Percentiles rank a stretch among this genome's conserved stretches.
phyloP scores from a whole-genome alignment of 2,113 vertebrate species.

The Cyanistes caeruleus region DNA sequence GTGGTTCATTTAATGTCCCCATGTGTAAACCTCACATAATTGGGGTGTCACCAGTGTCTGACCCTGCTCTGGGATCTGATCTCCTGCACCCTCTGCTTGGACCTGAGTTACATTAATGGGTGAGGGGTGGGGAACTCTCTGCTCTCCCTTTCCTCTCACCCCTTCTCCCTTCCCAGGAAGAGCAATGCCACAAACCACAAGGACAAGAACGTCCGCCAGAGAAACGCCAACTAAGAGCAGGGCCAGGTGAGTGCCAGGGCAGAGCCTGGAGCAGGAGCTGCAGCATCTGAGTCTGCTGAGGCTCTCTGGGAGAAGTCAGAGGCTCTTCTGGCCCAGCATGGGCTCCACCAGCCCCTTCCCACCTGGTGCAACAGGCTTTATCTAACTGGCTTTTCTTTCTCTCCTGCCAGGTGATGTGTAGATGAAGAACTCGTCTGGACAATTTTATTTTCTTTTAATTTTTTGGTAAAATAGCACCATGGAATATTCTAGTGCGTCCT shows the following conservation, averaged over 20 bases:
- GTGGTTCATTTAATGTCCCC: neutral
- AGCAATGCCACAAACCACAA: constrained; percentile 89
- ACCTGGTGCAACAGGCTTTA: neutral
- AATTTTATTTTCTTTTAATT: constrained; percentile 1
- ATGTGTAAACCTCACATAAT: neutral
- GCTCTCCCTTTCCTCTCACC: neutral
- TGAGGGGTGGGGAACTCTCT: neutral
- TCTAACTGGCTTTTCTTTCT: neutral
- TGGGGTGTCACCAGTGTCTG: neutral
- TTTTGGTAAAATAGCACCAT: constrained; percentile 32
- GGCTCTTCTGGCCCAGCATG: neutral
- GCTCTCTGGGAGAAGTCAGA: neutral
- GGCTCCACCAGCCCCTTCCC: neutral
- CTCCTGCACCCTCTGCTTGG: neutral
- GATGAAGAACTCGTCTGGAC: constrained; percentile 8
- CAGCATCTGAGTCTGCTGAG: neutral
- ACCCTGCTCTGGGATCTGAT: neutral
- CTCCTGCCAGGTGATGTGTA: neutral
- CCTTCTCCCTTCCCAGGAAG: constrained; percentile 78
- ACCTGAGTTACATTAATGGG: fast-evolving
- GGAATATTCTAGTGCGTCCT: neutral
- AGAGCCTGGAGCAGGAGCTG: neutral
- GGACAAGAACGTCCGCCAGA: constrained; percentile 91
- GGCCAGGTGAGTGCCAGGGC: constrained; percentile 19
- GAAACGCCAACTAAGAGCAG: constrained; percentile 85